phyloP scores from a whole-genome alignment of 2,888 invertebrate species.

The Flexamia atlantica region DNA sequence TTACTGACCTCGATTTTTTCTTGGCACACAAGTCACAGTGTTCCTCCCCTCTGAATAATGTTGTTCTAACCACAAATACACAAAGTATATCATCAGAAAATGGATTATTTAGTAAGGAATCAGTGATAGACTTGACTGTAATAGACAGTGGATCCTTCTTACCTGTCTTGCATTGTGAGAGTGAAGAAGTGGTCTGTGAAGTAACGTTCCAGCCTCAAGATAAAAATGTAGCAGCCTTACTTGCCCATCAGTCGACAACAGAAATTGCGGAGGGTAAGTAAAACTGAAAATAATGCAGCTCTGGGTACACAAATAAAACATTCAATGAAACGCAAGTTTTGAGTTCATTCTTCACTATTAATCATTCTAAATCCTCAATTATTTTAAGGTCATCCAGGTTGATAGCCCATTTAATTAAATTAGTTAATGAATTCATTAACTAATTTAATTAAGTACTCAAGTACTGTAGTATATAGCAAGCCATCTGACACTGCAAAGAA shows the following conservation, averaged over 20 bases:
- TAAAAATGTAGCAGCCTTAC: neutral
- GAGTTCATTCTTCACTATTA: too few species aligned
- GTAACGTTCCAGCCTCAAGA: neutral
- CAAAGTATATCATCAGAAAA: conserved; percentile 28
- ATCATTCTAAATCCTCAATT: too few species aligned
- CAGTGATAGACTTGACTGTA: conserved; percentile 24
- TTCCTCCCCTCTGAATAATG: neutral
- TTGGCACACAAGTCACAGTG: conserved; percentile 58
- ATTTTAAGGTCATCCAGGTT: too few species aligned
- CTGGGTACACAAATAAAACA: neutral
- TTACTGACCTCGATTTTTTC: conserved; percentile 55
- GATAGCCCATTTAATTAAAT: too few species aligned
- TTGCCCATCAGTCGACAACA: neutral
- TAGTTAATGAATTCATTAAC: too few species aligned
- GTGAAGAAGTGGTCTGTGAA: conserved; percentile 35
- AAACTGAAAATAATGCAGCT: neutral
- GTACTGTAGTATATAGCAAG: neutral
- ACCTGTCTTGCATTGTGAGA: conserved; percentile 30
- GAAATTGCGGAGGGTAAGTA: neutral
- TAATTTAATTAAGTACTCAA: too few species aligned
- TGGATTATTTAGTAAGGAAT: conserved; percentile 6
- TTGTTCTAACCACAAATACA: conserved; percentile 23
- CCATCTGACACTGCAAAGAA: conserved; percentile 1
- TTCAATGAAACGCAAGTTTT: neutral
- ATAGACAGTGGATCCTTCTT: conserved; percentile 16